Base-by-base conservation (phyloP, 2,888 invertebrate genomes). In the Platycheirus albimanus region DNA sequence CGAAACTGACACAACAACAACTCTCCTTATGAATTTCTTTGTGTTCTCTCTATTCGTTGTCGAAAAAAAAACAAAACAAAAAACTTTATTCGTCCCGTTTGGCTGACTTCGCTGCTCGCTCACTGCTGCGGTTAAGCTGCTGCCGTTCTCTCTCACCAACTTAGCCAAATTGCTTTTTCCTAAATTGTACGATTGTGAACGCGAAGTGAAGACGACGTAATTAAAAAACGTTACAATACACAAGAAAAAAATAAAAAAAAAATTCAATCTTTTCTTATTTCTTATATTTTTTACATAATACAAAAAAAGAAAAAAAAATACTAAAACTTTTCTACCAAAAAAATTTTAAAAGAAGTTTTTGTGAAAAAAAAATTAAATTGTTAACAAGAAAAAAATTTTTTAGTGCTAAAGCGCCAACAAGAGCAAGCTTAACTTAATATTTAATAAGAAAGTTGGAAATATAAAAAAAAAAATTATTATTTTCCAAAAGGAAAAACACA, bases 241-340 rank as follows among this genome's bases (percentile, higher is more conserved):
- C 67, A 72, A 74, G 66, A 63, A 66, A 30, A 24, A 52, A 63
- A 28, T 41, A 24, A 10, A 56, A 52, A 70, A 67, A 49, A 74
- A 70, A 54, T 24, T 52, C 17, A 54, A 54, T 69, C 28, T 54
- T 33, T 63, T 54, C n/a, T n/a, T n/a, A n/a, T n/a, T n/a, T n/a
- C n/a, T n/a, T n/a, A n/a, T 28, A 17, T 85, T 85, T 79, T 81
- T 77, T 85, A 77, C 76, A 85, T 85, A 85, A 72, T 70, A 71
- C 33, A 69, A 58, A 80, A 33, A 61, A 61, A 75, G 43, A 61
- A 58, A 80, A 33, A 61, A 61, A 75, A 49, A 61, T 66, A n/a
- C 49, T 47, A 8, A 13, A 10, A 41, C 43, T 77, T 72, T 69
- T 74, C 49, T 10, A 67, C 52, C 41, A 64, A 54, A 24, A 1